phyloP scores from a whole-genome alignment of 2,113 vertebrate species.

The Rallus limicola region DNA sequence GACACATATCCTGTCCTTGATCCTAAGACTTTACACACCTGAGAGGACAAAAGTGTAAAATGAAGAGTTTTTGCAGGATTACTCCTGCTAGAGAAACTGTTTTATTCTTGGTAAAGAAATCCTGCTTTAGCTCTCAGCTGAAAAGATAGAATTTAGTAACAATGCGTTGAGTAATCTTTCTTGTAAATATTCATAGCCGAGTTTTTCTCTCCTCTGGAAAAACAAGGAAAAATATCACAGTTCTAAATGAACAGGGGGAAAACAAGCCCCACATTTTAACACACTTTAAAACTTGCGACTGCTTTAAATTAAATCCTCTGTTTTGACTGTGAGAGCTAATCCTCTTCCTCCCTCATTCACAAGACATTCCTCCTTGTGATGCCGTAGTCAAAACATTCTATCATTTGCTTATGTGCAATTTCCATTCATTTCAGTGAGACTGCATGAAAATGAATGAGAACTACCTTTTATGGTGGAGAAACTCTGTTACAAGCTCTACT shows the following conservation, averaged over 20 bases:
- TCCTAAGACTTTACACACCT: neutral
- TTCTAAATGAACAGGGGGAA: neutral
- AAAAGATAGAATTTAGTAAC: neutral
- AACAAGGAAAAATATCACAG: neutral
- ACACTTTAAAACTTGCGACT: neutral
- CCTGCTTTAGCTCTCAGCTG: neutral
- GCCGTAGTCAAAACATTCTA: neutral
- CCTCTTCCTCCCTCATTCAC: neutral
- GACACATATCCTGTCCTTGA: neutral
- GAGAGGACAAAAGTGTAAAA: neutral
- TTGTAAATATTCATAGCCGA: neutral
- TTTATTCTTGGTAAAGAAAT: neutral
- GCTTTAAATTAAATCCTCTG: neutral
- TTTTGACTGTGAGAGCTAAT: neutral
- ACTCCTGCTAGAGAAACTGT: neutral
- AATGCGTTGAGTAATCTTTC: neutral
- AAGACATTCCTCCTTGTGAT: neutral
- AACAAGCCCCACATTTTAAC: accelerated
- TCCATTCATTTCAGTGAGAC: neutral
- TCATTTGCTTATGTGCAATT: neutral
- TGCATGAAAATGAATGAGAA: neutral
- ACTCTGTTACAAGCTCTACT: neutral
- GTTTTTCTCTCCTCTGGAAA: neutral
- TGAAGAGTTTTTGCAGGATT: neutral
- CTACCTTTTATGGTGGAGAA: neutral